Conservation (phyloP, 1,140 invertebrate species). For the Agrypnia vestita region DNA sequence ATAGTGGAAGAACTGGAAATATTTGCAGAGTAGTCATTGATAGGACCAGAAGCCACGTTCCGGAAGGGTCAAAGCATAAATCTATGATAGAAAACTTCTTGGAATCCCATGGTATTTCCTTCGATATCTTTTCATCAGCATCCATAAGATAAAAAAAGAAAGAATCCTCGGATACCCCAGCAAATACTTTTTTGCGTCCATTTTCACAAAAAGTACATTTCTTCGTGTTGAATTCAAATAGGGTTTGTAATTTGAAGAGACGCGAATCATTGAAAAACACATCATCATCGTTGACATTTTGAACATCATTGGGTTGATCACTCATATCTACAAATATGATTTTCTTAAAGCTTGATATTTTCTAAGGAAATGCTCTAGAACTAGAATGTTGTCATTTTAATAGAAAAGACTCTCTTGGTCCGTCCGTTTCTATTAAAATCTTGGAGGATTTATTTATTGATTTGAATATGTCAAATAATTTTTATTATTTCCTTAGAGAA, state of each 20-base stretch:
- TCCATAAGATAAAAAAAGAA: constrained; percentile 43
- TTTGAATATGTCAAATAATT: too few relatives aligned
- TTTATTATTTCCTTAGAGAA: too few relatives aligned
- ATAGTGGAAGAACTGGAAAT: constrained; percentile 43
- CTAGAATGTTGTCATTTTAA: too few relatives aligned
- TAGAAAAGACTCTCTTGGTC: too few relatives aligned
- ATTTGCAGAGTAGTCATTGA: constrained; percentile 41
- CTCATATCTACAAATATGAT: constrained; percentile 26
- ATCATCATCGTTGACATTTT: constrained; percentile 17
- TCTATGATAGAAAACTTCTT: constrained; percentile 73
- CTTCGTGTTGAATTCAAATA: constrained; percentile 48
- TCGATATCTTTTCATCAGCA: constrained; percentile 65
- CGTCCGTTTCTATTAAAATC: too few relatives aligned
- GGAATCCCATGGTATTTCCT: constrained; percentile 74
- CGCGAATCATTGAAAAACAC: constrained; percentile 42
- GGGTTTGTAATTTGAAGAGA: constrained; percentile 47
- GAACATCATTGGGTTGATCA: neutral
- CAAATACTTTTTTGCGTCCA: constrained; percentile 48
- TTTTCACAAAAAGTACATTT: constrained; percentile 52
- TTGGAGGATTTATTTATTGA: too few relatives aligned
- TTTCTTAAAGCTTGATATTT: neutral
- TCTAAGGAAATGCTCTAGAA: too few relatives aligned
- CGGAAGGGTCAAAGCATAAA: constrained; percentile 78
- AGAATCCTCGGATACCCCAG: constrained; percentile 40
- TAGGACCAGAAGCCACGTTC: constrained; percentile 76